Conservation (phyloP, 1,140 invertebrate species). For the Ceratina japonica region DNA sequence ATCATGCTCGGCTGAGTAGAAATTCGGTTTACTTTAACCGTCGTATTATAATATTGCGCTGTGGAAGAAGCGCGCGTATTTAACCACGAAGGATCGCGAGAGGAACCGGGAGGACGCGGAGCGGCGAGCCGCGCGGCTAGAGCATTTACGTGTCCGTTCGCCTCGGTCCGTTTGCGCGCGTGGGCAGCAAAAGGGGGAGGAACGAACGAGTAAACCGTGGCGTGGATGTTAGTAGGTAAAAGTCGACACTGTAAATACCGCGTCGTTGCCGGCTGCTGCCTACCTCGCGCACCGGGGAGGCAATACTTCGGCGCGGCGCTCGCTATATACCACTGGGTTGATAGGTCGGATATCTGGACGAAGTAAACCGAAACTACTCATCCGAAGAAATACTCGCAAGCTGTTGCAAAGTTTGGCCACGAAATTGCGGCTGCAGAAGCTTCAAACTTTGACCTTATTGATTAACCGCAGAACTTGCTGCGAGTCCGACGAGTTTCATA, state of each 20-base stretch:
- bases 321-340: constrained; percentile 20
- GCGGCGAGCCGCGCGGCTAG: constrained; percentile 23
- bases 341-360: no score
- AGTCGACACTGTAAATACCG: constrained; percentile 62
- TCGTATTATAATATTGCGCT: no score
- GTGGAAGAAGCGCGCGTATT: no score
- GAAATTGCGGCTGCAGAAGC: no score
- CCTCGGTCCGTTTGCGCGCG: constrained; percentile 42
- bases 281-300: constrained; percentile 61
- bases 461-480: no score
- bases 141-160: constrained; percentile 34
- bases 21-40: no score
- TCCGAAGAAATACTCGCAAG: no score
- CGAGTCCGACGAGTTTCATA: no score
- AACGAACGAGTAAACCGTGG: constrained; percentile 49
- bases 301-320: constrained; percentile 51
- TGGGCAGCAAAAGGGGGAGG: constrained; percentile 38
- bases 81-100: background rate
- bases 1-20: no score
- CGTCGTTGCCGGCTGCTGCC: constrained; percentile 62
- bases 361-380: no score
- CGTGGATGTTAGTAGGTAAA: constrained; percentile 55
- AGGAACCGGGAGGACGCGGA: background rate
- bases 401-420: no score
- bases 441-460: no score